Evolutionary conservation across 2,888 invertebrate genomes (phyloP), one percentile per base, ranked within the genome.

Genomic region (Ectemnius continuus): DNA sequence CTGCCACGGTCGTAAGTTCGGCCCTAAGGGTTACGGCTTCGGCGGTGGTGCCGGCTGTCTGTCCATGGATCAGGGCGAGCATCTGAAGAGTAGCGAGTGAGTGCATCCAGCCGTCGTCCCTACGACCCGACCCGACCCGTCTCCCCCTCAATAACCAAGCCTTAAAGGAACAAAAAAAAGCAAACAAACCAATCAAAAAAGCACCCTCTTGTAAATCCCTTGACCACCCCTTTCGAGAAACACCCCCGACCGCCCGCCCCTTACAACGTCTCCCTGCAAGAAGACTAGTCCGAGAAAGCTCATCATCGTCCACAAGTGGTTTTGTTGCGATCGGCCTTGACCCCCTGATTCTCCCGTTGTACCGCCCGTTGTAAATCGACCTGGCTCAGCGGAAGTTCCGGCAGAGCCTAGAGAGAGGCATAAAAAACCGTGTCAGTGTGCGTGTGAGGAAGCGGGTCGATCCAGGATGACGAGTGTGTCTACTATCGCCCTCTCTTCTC

Each of bases 1-100:
- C 90, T 98, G 99, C 94, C 98, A 99, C 92, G 99, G 95, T 88
- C 96, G 98, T 91, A 98, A 98, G 94, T 99, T 96, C 92, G 99
- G 99, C 91, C 99, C 99, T 87, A 99, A 97, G 93, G 98, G 98
- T 87, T 98, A 98, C 92, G 99, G 99, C 88, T 99, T 98, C 92
- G 99, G 99, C 86, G 98, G 98, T 90, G 99, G 99, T 88, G 99
- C 98, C 90, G 99, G 99, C 85, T 96, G 97, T 92, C 94, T 99
- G 89, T 97, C 97, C 92, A 99, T 97, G 97, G 98, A 99, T 94
- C 92, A 95, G 91, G 98, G 98, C 85, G 95, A 96, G 81, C 98
- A 98, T 91, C 94, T 98, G 95, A 95, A 92, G 92, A 92, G 91
- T 92, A 91, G 90, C 90, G 93, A 95, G 96, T 97, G 94, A 96